Percentiles rank a stretch among this genome's conserved stretches.
phyloP scores from a whole-genome alignment of 1,140 invertebrate genomes.

The honey bee (Apis mellifera) region Amel_HAv3.1 CM009943.2:4242001-4242500 shows the following conservation, averaged over 20 bases:
- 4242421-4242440: no score
- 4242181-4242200: not conserved
- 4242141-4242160: not conserved
- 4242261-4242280: constrained; percentile 74
- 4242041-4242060: constrained; percentile 8
- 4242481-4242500: no score
- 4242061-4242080: not conserved
- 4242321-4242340: constrained; percentile 76
- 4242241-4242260: constrained; percentile 73
- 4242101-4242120: constrained; percentile 63
- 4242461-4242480: no score
- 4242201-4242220: constrained; percentile 72
- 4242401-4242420: constrained; percentile 24
- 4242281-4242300: constrained; percentile 80
- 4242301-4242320: constrained; percentile 77
- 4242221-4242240: constrained; percentile 80
- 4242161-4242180: constrained; percentile 43
- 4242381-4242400: constrained; percentile 9
- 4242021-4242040: constrained; percentile 46
- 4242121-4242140: constrained; percentile 55
- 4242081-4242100: constrained; percentile 64
- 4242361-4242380: constrained; percentile 51
- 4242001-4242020: constrained; percentile 17
- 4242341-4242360: constrained; percentile 58
- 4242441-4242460: no score